Percentiles rank a stretch among this genome's conserved stretches.
Evolutionary conservation across 2,797 vertebrate genomes (phyloP).

Genomic region (Catamblyrhynchus diadema): DNA sequence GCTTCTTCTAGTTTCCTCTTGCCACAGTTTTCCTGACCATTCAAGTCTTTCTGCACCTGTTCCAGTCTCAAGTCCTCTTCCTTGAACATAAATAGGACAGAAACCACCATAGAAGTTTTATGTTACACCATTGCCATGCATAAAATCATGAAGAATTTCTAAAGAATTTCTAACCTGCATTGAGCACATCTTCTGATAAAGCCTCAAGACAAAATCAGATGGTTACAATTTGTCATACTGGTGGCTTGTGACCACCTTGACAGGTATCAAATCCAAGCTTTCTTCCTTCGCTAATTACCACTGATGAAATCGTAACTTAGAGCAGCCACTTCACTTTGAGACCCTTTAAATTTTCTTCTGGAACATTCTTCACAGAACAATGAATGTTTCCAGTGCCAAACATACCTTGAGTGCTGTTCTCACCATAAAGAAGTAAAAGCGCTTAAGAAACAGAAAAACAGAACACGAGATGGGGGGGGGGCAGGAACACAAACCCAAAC

Average conservation of each 20-base stretch:
- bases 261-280: background rate
- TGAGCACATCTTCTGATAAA: background rate
- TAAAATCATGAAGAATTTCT: background rate
- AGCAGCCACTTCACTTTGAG: background rate
- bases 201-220: background rate
- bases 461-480: too few species aligned
- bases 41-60: background rate
- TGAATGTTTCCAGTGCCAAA: background rate
- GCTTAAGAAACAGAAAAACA: background rate
- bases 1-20: background rate
- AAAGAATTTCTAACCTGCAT: background rate
- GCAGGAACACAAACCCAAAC: background rate
- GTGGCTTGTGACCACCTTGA: background rate
- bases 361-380: background rate
- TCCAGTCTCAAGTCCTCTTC: background rate
- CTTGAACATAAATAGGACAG: background rate
- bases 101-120: background rate
- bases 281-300: background rate
- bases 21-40: background rate
- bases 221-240: background rate
- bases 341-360: background rate
- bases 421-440: background rate
- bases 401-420: background rate
- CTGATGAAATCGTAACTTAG: background rate
- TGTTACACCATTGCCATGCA: background rate